Conservation (phyloP, 1,140 invertebrate species). For the Drosophila sturtevanti region DNA sequence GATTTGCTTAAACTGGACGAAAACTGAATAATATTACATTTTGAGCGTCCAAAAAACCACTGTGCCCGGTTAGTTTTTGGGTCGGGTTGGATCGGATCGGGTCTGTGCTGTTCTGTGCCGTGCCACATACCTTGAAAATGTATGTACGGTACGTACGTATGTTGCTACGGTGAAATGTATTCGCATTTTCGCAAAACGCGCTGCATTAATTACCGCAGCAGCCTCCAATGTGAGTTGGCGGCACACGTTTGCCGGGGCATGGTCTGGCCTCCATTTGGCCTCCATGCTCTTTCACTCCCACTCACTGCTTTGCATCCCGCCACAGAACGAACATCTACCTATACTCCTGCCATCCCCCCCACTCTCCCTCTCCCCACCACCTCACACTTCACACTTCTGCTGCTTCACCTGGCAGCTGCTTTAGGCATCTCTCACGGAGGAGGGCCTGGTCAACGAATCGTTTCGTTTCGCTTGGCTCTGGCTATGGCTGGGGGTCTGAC, state of each 20-base stretch:
- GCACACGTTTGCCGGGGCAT: slow-evolving; percentile 16
- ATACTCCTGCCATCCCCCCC: not conserved
- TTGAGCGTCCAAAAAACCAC: not conserved
- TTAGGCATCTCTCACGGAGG: slow-evolving; percentile 34
- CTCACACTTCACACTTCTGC: not conserved
- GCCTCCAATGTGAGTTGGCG: slow-evolving; percentile 42
- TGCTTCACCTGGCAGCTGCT: slow-evolving; percentile 54
- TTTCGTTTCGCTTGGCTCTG: slow-evolving; percentile 40
- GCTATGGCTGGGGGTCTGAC: not conserved
- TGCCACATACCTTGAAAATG: slow-evolving; percentile 51
- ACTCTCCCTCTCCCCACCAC: no score
- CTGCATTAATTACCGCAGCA: slow-evolving; percentile 80
- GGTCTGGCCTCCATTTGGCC: slow-evolving; percentile 10
- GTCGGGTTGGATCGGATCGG: not conserved
- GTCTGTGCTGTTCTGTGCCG: not conserved
- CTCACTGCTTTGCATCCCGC: not conserved
- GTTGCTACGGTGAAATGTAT: slow-evolving; percentile 66
- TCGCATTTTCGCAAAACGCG: slow-evolving; percentile 79
- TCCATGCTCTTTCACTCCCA: not conserved
- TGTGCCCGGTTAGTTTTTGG: not conserved
- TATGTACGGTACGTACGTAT: slow-evolving; percentile 17
- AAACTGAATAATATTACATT: not conserved
- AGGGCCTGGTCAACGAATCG: slow-evolving; percentile 65
- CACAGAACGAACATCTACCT: not conserved
- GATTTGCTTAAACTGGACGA: not conserved